Evolutionary conservation across 2,888 invertebrate species (phyloP).

Genomic region (Strigamia transsilvanica): DNA sequence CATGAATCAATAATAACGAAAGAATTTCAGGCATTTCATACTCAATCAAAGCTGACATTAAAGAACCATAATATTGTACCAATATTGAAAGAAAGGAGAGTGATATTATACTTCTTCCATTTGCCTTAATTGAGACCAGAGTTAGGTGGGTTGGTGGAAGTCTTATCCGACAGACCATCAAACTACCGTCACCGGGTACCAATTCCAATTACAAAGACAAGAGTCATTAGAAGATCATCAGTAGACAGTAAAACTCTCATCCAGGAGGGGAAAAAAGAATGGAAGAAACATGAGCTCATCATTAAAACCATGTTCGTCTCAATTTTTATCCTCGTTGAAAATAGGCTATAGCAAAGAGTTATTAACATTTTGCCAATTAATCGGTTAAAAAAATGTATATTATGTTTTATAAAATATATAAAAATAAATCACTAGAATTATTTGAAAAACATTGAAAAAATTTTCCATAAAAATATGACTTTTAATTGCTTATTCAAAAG

Average conservation of each 20-base stretch:
- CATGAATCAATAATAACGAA: too few species aligned
- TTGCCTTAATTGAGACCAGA: slow-evolving; percentile 39
- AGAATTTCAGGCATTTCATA: neutral
- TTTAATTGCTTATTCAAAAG: slow-evolving; percentile 17
- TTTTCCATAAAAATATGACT: neutral
- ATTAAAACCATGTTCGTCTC: slow-evolving; percentile 18
- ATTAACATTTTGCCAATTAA: neutral
- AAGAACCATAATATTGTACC: neutral
- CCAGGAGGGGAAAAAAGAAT: neutral
- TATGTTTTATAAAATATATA: neutral
- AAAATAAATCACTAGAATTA: neutral
- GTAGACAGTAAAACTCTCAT: neutral
- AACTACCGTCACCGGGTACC: slow-evolving; percentile 23
- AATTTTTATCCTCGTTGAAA: neutral
- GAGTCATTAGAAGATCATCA: slow-evolving; percentile 48
- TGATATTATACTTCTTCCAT: slow-evolving; percentile 30
- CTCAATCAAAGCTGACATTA: neutral
- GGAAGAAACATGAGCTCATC: slow-evolving; percentile 13
- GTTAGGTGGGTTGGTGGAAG: slow-evolving; percentile 21
- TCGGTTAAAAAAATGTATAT: neutral
- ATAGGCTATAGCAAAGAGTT: neutral
- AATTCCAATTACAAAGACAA: slow-evolving; percentile 49
- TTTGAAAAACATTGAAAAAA: too few species aligned
- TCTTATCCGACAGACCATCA: slow-evolving; percentile 40
- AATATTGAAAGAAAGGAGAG: neutral